Percentiles rank a stretch among this genome's conserved stretches.
Conservation (phyloP, 2,888 invertebrate genomes). For the Noctua comes region DNA sequence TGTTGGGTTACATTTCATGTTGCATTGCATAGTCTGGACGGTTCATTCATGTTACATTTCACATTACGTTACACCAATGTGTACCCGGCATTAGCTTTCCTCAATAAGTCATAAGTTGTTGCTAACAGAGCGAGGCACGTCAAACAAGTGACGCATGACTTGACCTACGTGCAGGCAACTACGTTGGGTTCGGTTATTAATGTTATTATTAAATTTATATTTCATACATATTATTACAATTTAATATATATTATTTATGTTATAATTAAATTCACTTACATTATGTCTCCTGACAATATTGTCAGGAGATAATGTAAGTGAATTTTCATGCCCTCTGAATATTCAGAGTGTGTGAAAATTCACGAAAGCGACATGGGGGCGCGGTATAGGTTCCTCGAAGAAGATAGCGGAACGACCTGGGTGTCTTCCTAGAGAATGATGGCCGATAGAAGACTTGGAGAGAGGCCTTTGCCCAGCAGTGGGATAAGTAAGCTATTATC, state of each 20-base stretch:
- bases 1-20: too few relatives aligned
- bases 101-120: neutral
- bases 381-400: too few relatives aligned
- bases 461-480: neutral
- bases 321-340: too few relatives aligned
- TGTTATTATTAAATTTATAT: too few relatives aligned
- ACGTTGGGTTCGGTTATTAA: neutral
- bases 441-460: neutral
- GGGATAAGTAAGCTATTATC: neutral
- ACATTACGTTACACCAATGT: too few relatives aligned
- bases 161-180: slow-evolving; percentile 21
- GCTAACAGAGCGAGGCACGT: neutral
- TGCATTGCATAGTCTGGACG: too few relatives aligned
- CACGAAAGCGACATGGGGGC: neutral
- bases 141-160: slow-evolving; percentile 27
- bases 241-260: too few relatives aligned
- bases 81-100: too few relatives aligned
- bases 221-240: too few relatives aligned
- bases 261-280: too few relatives aligned
- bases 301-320: too few relatives aligned
- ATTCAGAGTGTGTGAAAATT: neutral
- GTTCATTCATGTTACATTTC: too few relatives aligned
- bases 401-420: neutral
- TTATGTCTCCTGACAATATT: neutral
- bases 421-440: neutral